These are phyloP conservation scores for Cairina moschata DNA, from an alignment of 2,113 vertebrate genomes.

Conservation along the genomic window DNA sequence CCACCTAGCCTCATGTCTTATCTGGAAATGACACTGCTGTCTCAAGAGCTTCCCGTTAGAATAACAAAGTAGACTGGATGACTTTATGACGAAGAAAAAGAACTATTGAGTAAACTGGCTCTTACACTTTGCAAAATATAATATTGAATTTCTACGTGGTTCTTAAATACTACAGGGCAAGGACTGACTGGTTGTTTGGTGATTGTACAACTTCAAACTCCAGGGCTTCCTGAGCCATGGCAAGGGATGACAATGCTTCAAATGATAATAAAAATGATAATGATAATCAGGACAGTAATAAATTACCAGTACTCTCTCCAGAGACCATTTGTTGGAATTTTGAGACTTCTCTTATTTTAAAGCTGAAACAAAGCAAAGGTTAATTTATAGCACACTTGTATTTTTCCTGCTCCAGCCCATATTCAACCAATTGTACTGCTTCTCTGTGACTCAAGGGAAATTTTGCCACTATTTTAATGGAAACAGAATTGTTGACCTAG, in stretches of 20 bases:
- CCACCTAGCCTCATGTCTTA: background rate
- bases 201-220: background rate
- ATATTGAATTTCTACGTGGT: background rate
- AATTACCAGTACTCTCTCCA: background rate
- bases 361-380: slow-evolving; percentile 17
- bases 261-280: background rate
- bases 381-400: slow-evolving; percentile 15
- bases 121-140: background rate
- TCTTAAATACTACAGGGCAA: background rate
- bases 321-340: slow-evolving; percentile 22
- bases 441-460: background rate
- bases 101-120: background rate
- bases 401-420: background rate
- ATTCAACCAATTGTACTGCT: background rate
- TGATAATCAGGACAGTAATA: slow-evolving; percentile 2
- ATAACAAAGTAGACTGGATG: background rate
- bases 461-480: background rate
- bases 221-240: background rate
- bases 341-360: background rate
- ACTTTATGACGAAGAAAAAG: background rate
- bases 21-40: background rate
- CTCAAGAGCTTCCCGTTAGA: background rate
- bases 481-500: background rate
- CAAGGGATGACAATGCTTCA: background rate
- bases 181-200: background rate